These are phyloP conservation scores for Pipistrellus pygmaeus DNA, from an alignment of 2,797 vertebrate species.

Conservation along the genomic window DNA sequence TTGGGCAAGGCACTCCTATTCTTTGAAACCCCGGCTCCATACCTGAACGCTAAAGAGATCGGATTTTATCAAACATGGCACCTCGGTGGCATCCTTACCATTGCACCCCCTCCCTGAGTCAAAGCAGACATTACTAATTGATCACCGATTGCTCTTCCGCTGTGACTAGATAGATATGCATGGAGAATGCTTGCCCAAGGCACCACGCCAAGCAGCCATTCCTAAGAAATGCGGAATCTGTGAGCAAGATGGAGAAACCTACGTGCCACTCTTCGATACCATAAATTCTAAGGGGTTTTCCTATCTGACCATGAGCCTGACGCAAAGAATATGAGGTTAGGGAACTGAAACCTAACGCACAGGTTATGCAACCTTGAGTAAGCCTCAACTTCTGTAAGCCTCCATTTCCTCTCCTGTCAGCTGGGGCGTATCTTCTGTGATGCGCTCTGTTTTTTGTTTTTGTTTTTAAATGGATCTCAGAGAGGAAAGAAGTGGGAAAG, in stretches of 20 bases:
- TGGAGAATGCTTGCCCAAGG: neutral
- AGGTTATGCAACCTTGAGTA: neutral
- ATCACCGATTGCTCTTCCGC: neutral
- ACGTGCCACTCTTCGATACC: neutral
- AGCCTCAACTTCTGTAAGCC: neutral
- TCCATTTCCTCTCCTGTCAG: neutral
- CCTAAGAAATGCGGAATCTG: neutral
- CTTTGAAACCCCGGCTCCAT: neutral
- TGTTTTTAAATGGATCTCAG: too few species aligned
- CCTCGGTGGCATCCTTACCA: neutral
- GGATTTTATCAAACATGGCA: neutral
- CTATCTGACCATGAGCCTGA: neutral
- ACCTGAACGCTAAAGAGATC: neutral
- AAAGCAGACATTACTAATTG: conserved; percentile 45
- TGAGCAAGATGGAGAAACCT: neutral
- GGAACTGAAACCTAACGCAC: neutral
- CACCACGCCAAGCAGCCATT: neutral
- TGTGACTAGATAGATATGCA: neutral
- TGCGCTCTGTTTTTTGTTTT: neutral
- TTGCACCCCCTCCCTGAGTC: neutral
- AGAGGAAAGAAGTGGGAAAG: too few species aligned
- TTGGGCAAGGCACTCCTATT: neutral
- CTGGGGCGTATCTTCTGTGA: neutral
- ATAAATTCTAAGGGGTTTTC: neutral
- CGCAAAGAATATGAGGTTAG: neutral